These are phyloP conservation scores for Psylliodes chrysocephalus DNA, from an alignment of 2,888 invertebrate genomes.

Conservation along the genomic window DNA sequence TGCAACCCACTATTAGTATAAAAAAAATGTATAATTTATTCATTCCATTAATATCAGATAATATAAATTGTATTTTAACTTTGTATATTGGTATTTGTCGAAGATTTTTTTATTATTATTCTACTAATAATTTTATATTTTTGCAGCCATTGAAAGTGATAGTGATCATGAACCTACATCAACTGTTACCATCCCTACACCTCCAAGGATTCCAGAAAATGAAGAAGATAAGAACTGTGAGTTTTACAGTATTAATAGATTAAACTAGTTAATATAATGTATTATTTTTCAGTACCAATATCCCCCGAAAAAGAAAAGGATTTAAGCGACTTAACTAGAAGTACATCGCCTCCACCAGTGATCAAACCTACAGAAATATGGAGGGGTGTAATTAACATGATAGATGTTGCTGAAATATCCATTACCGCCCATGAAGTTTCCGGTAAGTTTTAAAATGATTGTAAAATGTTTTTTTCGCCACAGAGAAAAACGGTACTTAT, in stretches of 20 bases:
- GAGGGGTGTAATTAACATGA: conserved; percentile 90
- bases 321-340: conserved; percentile 39
- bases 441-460: too few species aligned
- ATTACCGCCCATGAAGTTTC: conserved; percentile 82
- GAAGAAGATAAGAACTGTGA: conserved; percentile 53
- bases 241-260: background rate
- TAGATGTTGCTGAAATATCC: conserved; percentile 89
- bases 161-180: conserved; percentile 85
- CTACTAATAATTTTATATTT: conserved; percentile 29
- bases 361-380: conserved; percentile 65
- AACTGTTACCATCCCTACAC: conserved; percentile 76
- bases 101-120: background rate
- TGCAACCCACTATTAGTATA: too few species aligned
- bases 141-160: conserved; percentile 67
- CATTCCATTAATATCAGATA: too few species aligned
- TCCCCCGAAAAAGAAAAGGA: conserved; percentile 44
- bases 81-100: too few species aligned
- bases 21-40: too few species aligned
- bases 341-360: conserved; percentile 49
- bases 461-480: too few species aligned
- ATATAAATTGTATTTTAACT: too few species aligned
- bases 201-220: conserved; percentile 61
- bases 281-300: conserved; percentile 26
- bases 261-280: background rate
- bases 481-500: too few species aligned